Base-by-base conservation (phyloP, 2,797 vertebrate genomes). In the Buceros bicornis region DNA sequence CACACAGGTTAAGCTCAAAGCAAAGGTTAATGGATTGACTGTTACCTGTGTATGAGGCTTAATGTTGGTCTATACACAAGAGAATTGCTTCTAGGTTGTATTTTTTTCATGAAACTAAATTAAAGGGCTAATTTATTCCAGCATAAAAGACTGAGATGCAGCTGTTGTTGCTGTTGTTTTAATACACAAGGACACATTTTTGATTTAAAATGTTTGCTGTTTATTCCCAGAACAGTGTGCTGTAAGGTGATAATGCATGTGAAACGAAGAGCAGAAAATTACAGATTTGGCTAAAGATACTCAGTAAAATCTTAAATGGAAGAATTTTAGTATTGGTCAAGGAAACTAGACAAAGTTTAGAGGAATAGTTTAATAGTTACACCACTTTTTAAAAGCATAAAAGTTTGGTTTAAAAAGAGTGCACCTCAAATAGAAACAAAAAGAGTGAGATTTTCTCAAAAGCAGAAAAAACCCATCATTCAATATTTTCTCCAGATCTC, bases 21-120 rank as follows among this genome's bases (percentile, higher is more conserved):
- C 98, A 99, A 98, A 99, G 99, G 99, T 99, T 99, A 99, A 99
- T 99, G 99, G 99, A 99, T 98, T 99, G 99, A 99, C 98, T 99
- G 99, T 99, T 99, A 99, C 98, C 99, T 99, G 99, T 97, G 98
- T 98, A 98, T 96, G 95, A 98, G 97, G 98, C 98, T 98, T 99
- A 98, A 98, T 98, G 98, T 97, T 97, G 97, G 93, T 98, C 98
- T 96, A 91, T 98, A 98, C 99, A 98, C 98, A 97, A 97, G 98
- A 98, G 98, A 98, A 98, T 97, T 98, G 94, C 93, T 97, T 98
- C 76, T 94, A 94, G 95, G 89, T 91, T 87, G 56, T 88, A 91
- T 97, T 97, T 98, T 98, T 98, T 93, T 97, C 88, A 91, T 84
- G 95, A 98, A 98, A 97, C 97, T 97, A 97, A 99, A 98, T 98